Conservation (phyloP, 2,888 invertebrate species). For the Tuta absoluta region DNA sequence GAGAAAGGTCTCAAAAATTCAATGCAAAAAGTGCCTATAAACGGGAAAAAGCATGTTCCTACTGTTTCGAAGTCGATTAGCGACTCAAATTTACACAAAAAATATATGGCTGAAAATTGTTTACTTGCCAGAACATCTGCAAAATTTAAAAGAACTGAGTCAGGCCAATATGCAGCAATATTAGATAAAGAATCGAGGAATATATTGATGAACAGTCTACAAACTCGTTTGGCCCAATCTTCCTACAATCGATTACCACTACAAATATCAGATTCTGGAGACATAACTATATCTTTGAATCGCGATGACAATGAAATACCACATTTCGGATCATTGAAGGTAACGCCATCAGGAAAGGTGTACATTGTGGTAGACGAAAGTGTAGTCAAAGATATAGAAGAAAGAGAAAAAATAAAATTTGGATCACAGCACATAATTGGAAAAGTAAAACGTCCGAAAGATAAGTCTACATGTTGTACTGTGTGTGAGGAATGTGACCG, state of each 20-base stretch:
- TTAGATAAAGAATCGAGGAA: slow-evolving; percentile 55
- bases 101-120: slow-evolving; percentile 37
- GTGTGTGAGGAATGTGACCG: background rate
- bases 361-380: slow-evolving; percentile 50
- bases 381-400: slow-evolving; percentile 37
- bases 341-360: slow-evolving; percentile 58
- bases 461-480: background rate
- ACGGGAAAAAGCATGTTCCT: background rate
- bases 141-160: slow-evolving; percentile 46
- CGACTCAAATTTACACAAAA: slow-evolving; percentile 49
- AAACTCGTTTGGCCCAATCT: slow-evolving; percentile 44
- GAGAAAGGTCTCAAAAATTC: slow-evolving; percentile 23
- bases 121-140: slow-evolving; percentile 37
- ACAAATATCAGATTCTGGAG: slow-evolving; percentile 47
- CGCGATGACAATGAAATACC: slow-evolving; percentile 36
- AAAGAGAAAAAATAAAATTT: slow-evolving; percentile 23
- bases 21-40: slow-evolving; percentile 29
- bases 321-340: slow-evolving; percentile 52
- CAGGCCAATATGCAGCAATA: slow-evolving; percentile 52
- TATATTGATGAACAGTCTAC: slow-evolving; percentile 51
- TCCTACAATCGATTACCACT: slow-evolving; percentile 47
- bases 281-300: slow-evolving; percentile 50
- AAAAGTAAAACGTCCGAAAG: slow-evolving; percentile 3
- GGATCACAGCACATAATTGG: slow-evolving; percentile 34
- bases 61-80: slow-evolving; percentile 40